Evolutionary conservation across 2,888 invertebrate species (phyloP).

Genomic region (Heliconius cydno): DNA sequence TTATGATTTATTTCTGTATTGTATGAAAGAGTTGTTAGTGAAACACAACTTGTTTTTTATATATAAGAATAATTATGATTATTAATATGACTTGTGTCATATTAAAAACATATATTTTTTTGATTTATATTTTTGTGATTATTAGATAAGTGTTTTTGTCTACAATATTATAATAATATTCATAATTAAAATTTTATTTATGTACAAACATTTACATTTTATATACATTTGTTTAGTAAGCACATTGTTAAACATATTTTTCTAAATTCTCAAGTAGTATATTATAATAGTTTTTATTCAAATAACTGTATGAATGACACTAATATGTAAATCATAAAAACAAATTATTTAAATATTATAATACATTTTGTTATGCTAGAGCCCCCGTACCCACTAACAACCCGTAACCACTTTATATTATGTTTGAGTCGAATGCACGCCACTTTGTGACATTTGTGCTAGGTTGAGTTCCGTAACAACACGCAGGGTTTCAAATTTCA

Average conservation of each 20-base stretch:
- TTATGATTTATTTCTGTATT: constrained; percentile 58
- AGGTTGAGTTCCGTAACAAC: no score
- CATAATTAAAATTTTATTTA: not conserved
- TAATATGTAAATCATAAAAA: not conserved
- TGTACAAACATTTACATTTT: not conserved
- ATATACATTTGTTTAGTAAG: not conserved
- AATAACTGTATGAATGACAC: not conserved
- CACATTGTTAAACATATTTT: not conserved
- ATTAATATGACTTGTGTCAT: not conserved
- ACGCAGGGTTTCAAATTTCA: no score
- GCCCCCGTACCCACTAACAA: no score
- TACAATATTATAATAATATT: not conserved
- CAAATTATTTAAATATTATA: not conserved
- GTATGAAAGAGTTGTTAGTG: constrained; percentile 1
- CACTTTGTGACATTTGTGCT: not conserved
- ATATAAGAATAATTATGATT: not conserved
- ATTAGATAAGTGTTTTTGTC: not conserved
- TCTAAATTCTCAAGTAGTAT: not conserved
- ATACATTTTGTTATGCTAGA: not conserved
- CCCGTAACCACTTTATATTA: not conserved
- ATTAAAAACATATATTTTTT: not conserved
- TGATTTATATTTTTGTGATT: not conserved
- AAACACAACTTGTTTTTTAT: not conserved
- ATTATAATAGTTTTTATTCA: not conserved
- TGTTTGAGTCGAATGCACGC: no score